Evolutionary conservation across 2,113 vertebrate species (phyloP), one percentile per base, ranked within the genome.

Genomic region (Crotalus helleri): DNA sequence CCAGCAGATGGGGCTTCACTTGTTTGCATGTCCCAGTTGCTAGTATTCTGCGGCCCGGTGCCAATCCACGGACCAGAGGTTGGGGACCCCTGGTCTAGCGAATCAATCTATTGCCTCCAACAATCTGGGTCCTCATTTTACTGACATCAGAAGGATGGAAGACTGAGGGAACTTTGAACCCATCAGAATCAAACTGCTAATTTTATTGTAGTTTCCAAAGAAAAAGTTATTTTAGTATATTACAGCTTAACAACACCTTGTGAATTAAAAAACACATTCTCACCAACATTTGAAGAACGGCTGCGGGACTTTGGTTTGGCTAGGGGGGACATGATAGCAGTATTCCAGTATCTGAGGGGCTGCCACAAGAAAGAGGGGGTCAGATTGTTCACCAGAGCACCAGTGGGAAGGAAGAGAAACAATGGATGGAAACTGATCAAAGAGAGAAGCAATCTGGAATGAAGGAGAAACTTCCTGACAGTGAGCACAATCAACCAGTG

Each of bases 141-240:
- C 29, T 15, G 64, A n/a, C 29, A 5, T 69, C 1, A 0, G 12
- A 69, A 69, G 64, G 64, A 69, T 69, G 64, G 64, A 69, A 69
- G 29, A 12, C 64, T n/a, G 29, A n/a, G 64, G n/a, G 4, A 69
- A 69, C 4, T 11, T 69, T 69, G 29, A 15, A 11, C 26, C 26
- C 11, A 1, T 69, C 26, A 69, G 11, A 29, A n/a, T 69, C 29
- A 13, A 15, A 69, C 64, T 69, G 64, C 85, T n/a, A 0, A 9
- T 85, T 93, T 93, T 92, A 3, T 61, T 93, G 89, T 39, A 93
- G 46, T 17, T 81, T 81, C 74, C 33, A 21, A 33, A 39, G 33
- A 81, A 81, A 44, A 69, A 21, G 33, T 33, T 44, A 39, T 81
- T 39, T 81, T 81, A 81, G 74, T 81, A 33, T 81, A 15, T 44